Evolutionary conservation across 2,113 vertebrate species (phyloP).

Genomic region (Heloderma charlesbogerti): DNA sequence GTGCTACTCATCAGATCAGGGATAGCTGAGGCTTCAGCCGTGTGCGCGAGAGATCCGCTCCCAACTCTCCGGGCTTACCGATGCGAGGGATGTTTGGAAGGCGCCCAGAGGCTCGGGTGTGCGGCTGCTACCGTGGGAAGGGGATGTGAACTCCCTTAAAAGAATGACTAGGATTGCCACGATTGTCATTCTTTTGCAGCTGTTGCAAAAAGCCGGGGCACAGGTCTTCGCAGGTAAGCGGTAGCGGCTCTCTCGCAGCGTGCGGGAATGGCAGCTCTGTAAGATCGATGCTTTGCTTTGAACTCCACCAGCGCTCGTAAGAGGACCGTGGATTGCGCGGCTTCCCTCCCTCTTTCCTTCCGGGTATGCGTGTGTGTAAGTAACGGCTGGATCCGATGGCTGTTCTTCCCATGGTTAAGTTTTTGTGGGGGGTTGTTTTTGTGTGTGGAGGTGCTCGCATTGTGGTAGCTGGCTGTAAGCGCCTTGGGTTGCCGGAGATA

Average conservation of each 20-base stretch:
- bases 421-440: neutral
- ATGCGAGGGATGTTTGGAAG: slow-evolving; percentile 67
- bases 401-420: neutral
- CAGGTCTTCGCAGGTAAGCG: slow-evolving; percentile 85
- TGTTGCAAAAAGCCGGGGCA: slow-evolving; percentile 72
- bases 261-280: neutral
- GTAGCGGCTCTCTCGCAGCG: neutral
- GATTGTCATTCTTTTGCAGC: slow-evolving; percentile 74
- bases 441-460: neutral
- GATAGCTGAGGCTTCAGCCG: slow-evolving; percentile 55
- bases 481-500: neutral
- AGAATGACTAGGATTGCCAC: slow-evolving; percentile 78
- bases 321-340: neutral
- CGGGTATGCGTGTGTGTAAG: too few species aligned
- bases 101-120: slow-evolving; percentile 48
- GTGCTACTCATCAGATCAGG: slow-evolving; percentile 66
- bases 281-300: neutral
- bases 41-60: slow-evolving; percentile 41
- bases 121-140: slow-evolving; percentile 62
- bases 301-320: neutral
- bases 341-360: neutral
- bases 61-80: slow-evolving; percentile 55
- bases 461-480: neutral
- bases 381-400: neutral
- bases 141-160: slow-evolving; percentile 74